Base-by-base conservation (phyloP, 2,797 vertebrate species). In the Syndactyla subalaris region DNA sequence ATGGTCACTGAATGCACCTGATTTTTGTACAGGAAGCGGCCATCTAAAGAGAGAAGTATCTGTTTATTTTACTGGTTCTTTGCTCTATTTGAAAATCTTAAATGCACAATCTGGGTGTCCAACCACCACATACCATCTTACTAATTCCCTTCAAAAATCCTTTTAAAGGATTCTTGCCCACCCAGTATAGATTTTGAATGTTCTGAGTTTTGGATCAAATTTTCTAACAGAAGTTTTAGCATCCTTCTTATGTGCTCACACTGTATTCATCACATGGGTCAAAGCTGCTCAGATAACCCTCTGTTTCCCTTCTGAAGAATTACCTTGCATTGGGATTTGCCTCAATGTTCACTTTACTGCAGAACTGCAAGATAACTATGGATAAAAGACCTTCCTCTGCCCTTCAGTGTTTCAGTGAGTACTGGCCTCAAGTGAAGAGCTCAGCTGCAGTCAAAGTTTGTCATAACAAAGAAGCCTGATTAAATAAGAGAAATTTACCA, bases 381-480 rank as follows among this genome's bases (percentile, higher is more conserved):
- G 78, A 49, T 54, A 46, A 80, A 93, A 92, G 88, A 83, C 78
- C 67, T 79, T 94, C 10, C 11, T 85, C 48, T 48, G 75, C 61
- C 84, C 92, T 96, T 95, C 36, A 71, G 46, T 9, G 13, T 85
- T 82, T 76, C 75, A 85, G 7, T 32, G 34, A 85, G 63, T 34
- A 68, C 51, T 68, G 65, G 87, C 92, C 65, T 87, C 66, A 76
- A 95, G 63, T 62, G 85, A 96, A 87, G 86, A 85, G 81, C 75
- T 93, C 81, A 80, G 92, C 61, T 92, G 85, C 91, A 88, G 81
- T 92, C 67, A 74, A 96, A 88, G 86, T 91, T 92, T 82, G 61
- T 71, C 1, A 0, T 77, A 79, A 95, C 86, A 95, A 95, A 92
- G 75, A 65, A 74, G 63, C 32, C 57, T 89, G 86, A 96, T 92